Evolutionary conservation across 2,113 vertebrate species (phyloP).

Genomic region (Crotalus viridis): DNA sequence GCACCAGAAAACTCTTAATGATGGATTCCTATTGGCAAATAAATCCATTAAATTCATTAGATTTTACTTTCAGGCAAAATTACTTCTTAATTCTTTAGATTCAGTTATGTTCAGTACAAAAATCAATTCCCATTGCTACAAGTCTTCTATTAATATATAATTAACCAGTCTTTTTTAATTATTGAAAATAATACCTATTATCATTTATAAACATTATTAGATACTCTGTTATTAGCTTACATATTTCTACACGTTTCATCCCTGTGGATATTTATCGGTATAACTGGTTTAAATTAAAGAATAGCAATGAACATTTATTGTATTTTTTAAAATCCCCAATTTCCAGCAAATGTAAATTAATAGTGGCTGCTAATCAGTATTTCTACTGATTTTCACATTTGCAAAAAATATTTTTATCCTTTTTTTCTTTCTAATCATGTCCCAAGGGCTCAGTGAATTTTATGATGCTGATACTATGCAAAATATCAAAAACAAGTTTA

Average conservation of each 20-base stretch:
- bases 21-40: neutral
- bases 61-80: neutral
- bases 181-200: neutral
- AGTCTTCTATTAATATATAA: neutral
- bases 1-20: neutral
- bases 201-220: neutral
- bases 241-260: neutral
- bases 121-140: neutral
- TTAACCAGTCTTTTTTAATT: neutral
- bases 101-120: neutral
- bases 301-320: neutral
- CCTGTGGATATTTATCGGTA: neutral
- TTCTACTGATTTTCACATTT: neutral
- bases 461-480: neutral
- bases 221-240: neutral
- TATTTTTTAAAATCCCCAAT: neutral
- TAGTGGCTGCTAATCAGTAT: neutral
- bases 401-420: neutral
- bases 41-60: neutral
- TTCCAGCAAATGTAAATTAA: neutral
- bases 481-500: slow-evolving; percentile 21
- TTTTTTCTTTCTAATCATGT: neutral
- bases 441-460: neutral
- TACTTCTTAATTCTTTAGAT: neutral
- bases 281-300: neutral